These are phyloP conservation scores for Drosophila subobscura DNA, from an alignment of 1,140 invertebrate species.

Conservation along the genomic window DNA sequence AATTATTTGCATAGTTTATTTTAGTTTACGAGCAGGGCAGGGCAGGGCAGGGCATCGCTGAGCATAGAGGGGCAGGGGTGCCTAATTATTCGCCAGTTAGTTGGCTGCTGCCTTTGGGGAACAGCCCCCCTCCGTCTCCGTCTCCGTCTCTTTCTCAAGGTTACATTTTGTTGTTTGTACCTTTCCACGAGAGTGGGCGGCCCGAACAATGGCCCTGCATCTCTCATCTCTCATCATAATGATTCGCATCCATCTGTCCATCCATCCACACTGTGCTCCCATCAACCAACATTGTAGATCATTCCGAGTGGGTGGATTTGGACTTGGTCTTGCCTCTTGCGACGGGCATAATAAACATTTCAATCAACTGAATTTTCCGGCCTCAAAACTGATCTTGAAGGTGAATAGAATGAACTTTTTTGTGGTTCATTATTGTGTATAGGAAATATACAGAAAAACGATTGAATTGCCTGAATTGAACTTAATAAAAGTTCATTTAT, in stretches of 20 bases:
- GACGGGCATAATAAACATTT: conserved; percentile 53
- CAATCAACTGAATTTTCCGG: conserved; percentile 24
- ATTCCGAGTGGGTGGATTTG: conserved; percentile 49
- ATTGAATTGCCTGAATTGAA: too few relatives aligned
- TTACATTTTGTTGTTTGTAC: conserved; percentile 27
- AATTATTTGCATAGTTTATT: conserved; percentile 73
- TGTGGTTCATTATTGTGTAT: too few relatives aligned
- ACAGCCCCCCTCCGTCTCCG: conserved; percentile 8
- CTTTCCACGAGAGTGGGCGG: conserved; percentile 17
- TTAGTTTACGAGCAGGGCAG: conserved; percentile 25
- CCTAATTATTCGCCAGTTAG: conserved; percentile 65
- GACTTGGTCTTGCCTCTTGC: conserved; percentile 43
- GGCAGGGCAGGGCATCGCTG: too few relatives aligned
- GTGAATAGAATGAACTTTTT: conserved; percentile 24
- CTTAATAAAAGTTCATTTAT: not conserved
- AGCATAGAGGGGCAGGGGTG: conserved; percentile 5
- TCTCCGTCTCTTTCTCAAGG: conserved; percentile 56
- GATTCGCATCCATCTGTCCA: conserved; percentile 52
- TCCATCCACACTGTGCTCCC: conserved; percentile 50
- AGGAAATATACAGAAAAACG: too few relatives aligned
- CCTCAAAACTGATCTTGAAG: conserved; percentile 18
- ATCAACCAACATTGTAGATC: conserved; percentile 55
- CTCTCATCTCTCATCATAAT: conserved; percentile 36
- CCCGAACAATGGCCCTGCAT: conserved; percentile 23
- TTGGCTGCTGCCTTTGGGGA: conserved; percentile 13